These are phyloP conservation scores for Chionomys nivalis DNA, from an alignment of 2,113 vertebrate species.

Conservation along the genomic window DNA sequence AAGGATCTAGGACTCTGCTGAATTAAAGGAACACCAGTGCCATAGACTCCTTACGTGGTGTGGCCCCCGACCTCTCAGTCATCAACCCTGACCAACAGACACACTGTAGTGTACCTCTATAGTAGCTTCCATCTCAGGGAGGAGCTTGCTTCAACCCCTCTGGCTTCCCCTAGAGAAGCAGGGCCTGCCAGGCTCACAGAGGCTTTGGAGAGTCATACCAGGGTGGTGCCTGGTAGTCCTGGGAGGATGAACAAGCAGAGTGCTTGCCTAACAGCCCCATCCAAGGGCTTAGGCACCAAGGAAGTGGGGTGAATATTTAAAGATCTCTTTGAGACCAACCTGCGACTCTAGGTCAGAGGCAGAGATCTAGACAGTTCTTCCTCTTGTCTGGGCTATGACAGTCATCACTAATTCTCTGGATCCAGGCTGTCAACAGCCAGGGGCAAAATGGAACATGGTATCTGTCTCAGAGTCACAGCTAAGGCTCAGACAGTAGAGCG, in stretches of 20 bases:
- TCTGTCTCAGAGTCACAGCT: background rate
- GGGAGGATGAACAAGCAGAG: background rate
- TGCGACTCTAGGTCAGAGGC: background rate
- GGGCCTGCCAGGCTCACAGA: background rate
- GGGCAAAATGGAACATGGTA: background rate
- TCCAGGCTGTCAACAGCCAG: background rate
- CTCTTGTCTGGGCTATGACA: background rate
- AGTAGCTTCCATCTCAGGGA: background rate
- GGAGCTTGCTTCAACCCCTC: background rate
- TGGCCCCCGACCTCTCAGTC: background rate
- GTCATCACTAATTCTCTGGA: background rate
- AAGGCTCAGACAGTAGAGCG: background rate
- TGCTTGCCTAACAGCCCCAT: too few relatives aligned
- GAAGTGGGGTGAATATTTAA: background rate
- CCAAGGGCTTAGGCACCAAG: too few relatives aligned
- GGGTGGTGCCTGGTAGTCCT: background rate
- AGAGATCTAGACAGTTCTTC: background rate
- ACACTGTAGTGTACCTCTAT: background rate
- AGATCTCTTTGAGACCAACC: background rate
- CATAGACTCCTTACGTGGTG: too few relatives aligned
- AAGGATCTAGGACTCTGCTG: background rate
- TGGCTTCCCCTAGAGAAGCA: background rate
- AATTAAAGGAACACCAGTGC: accelerated
- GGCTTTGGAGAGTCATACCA: background rate
- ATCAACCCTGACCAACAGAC: background rate